These are phyloP conservation scores for Zophobas atratus DNA, from an alignment of 1,140 invertebrate species.

Conservation along the genomic window DNA sequence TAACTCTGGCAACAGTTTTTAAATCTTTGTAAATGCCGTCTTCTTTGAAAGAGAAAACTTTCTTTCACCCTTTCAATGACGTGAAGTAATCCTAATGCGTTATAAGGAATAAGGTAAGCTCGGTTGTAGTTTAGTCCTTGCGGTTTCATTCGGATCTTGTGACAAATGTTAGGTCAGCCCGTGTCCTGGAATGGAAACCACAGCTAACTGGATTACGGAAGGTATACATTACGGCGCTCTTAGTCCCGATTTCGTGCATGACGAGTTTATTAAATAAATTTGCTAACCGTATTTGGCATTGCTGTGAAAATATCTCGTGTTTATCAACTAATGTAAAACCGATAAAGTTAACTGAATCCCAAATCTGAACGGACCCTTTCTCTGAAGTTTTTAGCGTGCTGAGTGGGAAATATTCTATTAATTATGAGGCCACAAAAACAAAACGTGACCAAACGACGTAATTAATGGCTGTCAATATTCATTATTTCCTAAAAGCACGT, in stretches of 20 bases:
- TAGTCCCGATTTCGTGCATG: conserved; percentile 60
- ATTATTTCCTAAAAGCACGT: conserved; percentile 7
- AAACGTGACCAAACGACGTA: conserved; percentile 7
- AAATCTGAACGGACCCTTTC: background rate
- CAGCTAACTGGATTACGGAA: conserved; percentile 58
- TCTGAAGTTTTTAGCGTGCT: no score
- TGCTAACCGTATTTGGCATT: conserved; percentile 20
- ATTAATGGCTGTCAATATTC: conserved; percentile 13
- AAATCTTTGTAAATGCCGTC: no score
- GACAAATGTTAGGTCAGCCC: conserved; percentile 60
- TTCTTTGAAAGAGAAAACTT: background rate
- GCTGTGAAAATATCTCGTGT: background rate
- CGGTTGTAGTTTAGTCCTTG: conserved; percentile 33
- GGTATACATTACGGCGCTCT: conserved; percentile 55
- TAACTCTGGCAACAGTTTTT: no score
- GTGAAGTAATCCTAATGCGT: conserved; percentile 29
- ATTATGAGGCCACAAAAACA: background rate
- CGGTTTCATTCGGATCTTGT: conserved; percentile 51
- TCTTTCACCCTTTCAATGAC: conserved; percentile 12
- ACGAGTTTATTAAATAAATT: conserved; percentile 63
- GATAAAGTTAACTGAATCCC: background rate
- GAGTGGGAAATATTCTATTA: background rate
- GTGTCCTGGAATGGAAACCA: conserved; percentile 56
- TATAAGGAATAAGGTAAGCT: conserved; percentile 47
- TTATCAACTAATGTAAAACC: background rate